Evolutionary conservation across 1,140 invertebrate genomes (phyloP), one percentile per base, ranked within the genome.

Genomic region (Alviniconcha marisindica): DNA sequence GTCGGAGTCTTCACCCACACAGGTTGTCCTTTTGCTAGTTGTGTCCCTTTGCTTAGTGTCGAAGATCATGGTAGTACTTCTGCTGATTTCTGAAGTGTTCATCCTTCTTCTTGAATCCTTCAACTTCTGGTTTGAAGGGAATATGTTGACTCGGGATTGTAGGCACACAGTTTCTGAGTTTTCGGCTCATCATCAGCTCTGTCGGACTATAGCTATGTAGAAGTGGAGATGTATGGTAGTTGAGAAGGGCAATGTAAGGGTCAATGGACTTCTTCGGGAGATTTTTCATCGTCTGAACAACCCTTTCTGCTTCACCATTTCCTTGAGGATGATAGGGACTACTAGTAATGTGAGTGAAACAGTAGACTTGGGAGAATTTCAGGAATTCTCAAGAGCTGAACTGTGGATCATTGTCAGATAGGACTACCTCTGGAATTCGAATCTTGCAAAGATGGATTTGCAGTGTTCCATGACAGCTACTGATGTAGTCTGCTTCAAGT

Each of bases 321-420:
- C 54, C 18, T 33, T 44, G n/a, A 21, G 33, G 63, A 21, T 81
- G 63, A 51, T 81, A 40, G 18, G 66, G 78, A 66, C 60, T 81
- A 24, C 44, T 42, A 12, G 78, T 81, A 7, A 66, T 28, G 60
- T 81, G 80, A 15, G 56, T 44, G 33, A 81, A 44, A 18, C 40
- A 0, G 28, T 71, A 81, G 33, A 5, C 3, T 31, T 44, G 7
- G 15, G 24, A 38, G 33, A 81, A 81, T 14, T 38, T 28, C 21
- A 40, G 3, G 42, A 81, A 81, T 31, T 81, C 80, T 38, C 66
- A 12, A 44, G 82, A 80, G 31, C 24, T 54, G 79, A 82, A 90
- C 77, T 89, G 85, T 14, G 89, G 89, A 42, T 83, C 85, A 42
- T 89, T 87, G 80, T 90, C 88, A 38, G 77, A 82, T 33, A 84